These are phyloP conservation scores for Zoanthus sociatus DNA, from an alignment of 92 coral and sea anemone genomes.

Conservation along the genomic window DNA sequence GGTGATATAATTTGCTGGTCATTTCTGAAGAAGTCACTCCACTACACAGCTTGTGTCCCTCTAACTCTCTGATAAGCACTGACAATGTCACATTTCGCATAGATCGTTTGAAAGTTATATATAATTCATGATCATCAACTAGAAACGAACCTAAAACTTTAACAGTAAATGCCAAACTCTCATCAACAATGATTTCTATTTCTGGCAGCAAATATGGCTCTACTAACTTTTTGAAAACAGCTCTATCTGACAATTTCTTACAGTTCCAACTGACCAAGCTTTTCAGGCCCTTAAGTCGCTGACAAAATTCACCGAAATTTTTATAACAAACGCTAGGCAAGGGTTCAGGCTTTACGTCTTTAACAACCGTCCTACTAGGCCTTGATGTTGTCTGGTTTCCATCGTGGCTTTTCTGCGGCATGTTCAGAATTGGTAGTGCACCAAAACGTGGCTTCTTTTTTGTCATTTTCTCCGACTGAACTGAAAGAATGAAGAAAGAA, in stretches of 20 bases:
- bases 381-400: conserved; percentile 54
- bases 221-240: conserved; percentile 42
- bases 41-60: conserved; percentile 29
- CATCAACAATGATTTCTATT: conserved; percentile 43
- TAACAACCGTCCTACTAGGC: conserved; percentile 48
- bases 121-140: conserved; percentile 52
- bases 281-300: conserved; percentile 42
- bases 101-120: conserved; percentile 51
- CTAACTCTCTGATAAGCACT: conserved; percentile 49
- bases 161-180: conserved; percentile 66
- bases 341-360: conserved; percentile 32
- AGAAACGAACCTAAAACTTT: conserved; percentile 63
- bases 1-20: conserved; percentile 53
- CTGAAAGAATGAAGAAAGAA: not conserved
- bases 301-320: not conserved
- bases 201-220: conserved; percentile 58
- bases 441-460: conserved; percentile 19
- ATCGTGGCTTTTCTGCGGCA: conserved; percentile 34
- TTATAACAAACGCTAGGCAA: conserved; percentile 41
- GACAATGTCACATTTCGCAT: conserved; percentile 58
- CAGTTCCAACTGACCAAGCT: conserved; percentile 47
- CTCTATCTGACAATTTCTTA: conserved; percentile 41
- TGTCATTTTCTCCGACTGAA: not conserved
- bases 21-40: conserved; percentile 42
- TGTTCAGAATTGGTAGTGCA: conserved; percentile 31